Conservation (phyloP, 2,113 vertebrate species). For the Stigmatopora nigra region DNA sequence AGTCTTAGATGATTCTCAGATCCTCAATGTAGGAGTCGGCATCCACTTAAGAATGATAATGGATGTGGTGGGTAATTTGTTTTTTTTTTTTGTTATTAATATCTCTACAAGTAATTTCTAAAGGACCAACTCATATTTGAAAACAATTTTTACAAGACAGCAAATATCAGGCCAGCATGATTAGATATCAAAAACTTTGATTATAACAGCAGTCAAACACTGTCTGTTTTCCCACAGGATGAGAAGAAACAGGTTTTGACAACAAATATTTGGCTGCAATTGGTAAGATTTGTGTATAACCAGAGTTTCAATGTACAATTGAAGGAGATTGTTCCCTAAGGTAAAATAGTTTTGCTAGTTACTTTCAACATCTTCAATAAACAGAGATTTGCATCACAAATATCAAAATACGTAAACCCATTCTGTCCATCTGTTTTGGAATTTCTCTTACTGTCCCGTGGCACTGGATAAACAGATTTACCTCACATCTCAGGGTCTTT, state of each 20-base stretch:
- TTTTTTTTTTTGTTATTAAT: background rate
- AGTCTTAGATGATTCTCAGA: constrained; percentile 82
- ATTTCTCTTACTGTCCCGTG: too few relatives aligned
- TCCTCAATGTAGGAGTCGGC: constrained; percentile 81
- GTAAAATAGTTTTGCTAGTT: too few relatives aligned
- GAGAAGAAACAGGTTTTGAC: constrained; percentile 96
- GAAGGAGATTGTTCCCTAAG: too few relatives aligned
- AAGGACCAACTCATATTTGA: too few relatives aligned
- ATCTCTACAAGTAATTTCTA: too few relatives aligned
- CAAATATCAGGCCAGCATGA: background rate
- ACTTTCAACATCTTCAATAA: too few relatives aligned
- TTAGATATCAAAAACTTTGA: background rate
- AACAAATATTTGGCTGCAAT: constrained; percentile 88
- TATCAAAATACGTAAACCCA: too few relatives aligned
- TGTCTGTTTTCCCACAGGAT: constrained; percentile 70
- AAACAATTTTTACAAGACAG: background rate
- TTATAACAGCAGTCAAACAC: background rate
- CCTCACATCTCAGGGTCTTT: background rate
- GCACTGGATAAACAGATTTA: background rate
- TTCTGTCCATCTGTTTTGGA: too few relatives aligned
- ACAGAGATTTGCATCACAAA: too few relatives aligned
- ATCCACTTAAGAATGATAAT: constrained; percentile 91
- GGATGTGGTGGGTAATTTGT: constrained; percentile 80
- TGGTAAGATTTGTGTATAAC: constrained; percentile 68
- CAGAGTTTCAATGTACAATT: too few relatives aligned